These are phyloP conservation scores for Agonopterix subpropinquella DNA, from an alignment of 2,888 invertebrate species.

Conservation along the genomic window DNA sequence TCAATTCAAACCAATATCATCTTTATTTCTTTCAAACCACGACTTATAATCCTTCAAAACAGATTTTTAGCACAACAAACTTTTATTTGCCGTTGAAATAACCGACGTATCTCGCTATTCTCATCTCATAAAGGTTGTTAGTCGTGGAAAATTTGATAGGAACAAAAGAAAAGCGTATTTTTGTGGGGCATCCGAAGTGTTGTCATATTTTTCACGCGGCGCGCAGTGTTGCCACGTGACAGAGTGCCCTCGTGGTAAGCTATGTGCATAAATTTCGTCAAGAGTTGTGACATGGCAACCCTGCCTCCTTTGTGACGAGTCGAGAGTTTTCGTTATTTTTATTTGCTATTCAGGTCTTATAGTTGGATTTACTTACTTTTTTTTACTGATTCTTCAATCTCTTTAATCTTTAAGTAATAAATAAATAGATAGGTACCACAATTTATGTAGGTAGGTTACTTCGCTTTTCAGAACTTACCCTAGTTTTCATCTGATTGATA, in stretches of 20 bases:
- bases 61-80: constrained; percentile 3
- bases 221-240: constrained; percentile 32
- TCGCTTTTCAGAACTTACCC: too few relatives aligned
- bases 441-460: too few relatives aligned
- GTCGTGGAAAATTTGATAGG: neutral
- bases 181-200: constrained; percentile 15
- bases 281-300: constrained; percentile 45
- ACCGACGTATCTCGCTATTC: neutral
- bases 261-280: constrained; percentile 65
- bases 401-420: too few relatives aligned
- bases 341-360: neutral
- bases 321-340: constrained; percentile 25
- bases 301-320: constrained; percentile 33
- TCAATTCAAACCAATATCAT: neutral
- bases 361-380: neutral
- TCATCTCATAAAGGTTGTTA: neutral
- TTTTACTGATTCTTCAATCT: neutral
- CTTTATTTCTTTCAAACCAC: constrained; percentile 1
- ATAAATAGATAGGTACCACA: too few relatives aligned
- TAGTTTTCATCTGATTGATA: too few relatives aligned
- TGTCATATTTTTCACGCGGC: constrained; percentile 30
- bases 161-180: neutral
- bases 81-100: neutral
- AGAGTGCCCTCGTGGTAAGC: constrained; percentile 47
- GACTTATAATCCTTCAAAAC: constrained; percentile 6